Conservation (phyloP, 2,797 vertebrate genomes). For the Anableps anableps region DNA sequence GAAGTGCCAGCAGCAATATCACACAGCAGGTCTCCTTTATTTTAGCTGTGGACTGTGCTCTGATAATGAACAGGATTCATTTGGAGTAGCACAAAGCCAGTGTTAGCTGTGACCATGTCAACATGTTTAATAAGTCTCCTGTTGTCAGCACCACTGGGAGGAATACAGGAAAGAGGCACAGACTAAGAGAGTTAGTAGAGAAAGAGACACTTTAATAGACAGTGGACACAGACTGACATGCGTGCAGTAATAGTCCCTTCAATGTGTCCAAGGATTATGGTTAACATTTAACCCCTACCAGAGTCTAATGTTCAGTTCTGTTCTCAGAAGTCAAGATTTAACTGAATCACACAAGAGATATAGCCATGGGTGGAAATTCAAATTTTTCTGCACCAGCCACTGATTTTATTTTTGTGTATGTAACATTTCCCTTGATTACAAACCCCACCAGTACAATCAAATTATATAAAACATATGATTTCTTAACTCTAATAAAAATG, state of each 20-base stretch:
- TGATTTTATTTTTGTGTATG: too few relatives aligned
- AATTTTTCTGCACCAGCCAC: too few relatives aligned
- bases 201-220: conserved; percentile 36
- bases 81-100: conserved; percentile 71
- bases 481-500: too few relatives aligned
- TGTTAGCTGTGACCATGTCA: conserved; percentile 75
- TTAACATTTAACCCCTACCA: not conserved
- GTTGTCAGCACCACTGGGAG: conserved; percentile 35
- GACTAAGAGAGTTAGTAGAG: conserved; percentile 17
- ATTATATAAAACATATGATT: too few relatives aligned
- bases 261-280: not conserved
- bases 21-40: conserved; percentile 65
- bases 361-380: too few relatives aligned
- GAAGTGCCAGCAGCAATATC: conserved; percentile 70
- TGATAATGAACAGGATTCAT: conserved; percentile 66
- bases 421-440: too few relatives aligned
- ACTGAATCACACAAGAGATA: not conserved
- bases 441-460: too few relatives aligned
- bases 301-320: not conserved
- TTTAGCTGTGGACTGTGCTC: conserved; percentile 47
- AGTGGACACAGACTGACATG: conserved; percentile 6
- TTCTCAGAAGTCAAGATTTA: not conserved
- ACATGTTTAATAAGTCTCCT: conserved; percentile 59
- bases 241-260: not conserved
- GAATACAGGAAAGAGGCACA: conserved; percentile 29